These are phyloP conservation scores for Lepidocyrtinus sp. DNA, from an alignment of 2,888 invertebrate genomes.

Conservation along the genomic window DNA sequence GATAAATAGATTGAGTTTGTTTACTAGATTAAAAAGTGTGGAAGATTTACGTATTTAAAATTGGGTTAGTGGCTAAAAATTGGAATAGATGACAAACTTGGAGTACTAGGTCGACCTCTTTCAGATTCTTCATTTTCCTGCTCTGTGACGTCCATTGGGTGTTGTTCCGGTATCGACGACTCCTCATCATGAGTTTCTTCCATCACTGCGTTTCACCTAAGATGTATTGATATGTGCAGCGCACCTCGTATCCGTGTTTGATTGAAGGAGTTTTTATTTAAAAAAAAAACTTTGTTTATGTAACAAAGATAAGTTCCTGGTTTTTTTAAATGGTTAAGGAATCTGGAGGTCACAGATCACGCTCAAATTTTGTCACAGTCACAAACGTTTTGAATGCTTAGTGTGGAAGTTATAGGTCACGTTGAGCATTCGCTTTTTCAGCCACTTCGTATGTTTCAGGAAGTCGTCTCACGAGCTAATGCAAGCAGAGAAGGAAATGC, in stretches of 20 bases:
- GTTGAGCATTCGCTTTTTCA: no score
- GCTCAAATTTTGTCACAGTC: no score
- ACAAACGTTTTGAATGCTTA: no score
- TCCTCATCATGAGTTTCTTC: neutral
- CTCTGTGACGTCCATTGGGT: slow-evolving; percentile 23
- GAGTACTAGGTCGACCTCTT: slow-evolving; percentile 67
- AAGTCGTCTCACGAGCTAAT: no score
- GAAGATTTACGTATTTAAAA: no score
- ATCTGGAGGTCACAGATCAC: neutral
- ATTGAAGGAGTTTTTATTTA: no score
- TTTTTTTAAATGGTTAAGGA: neutral
- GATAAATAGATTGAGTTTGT: neutral
- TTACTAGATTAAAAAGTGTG: no score
- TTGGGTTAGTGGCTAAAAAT: slow-evolving; percentile 6
- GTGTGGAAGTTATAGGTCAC: no score
- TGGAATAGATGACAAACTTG: slow-evolving; percentile 62
- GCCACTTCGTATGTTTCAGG: no score
- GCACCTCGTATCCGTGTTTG: no score
- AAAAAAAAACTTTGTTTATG: neutral
- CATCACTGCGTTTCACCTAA: neutral
- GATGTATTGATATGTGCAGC: neutral
- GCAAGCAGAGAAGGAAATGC: no score
- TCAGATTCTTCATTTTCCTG: slow-evolving; percentile 48
- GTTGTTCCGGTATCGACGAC: neutral
- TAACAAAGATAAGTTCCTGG: neutral